Conservation (phyloP, 2,888 invertebrate species). For the Terebella lapidaria region DNA sequence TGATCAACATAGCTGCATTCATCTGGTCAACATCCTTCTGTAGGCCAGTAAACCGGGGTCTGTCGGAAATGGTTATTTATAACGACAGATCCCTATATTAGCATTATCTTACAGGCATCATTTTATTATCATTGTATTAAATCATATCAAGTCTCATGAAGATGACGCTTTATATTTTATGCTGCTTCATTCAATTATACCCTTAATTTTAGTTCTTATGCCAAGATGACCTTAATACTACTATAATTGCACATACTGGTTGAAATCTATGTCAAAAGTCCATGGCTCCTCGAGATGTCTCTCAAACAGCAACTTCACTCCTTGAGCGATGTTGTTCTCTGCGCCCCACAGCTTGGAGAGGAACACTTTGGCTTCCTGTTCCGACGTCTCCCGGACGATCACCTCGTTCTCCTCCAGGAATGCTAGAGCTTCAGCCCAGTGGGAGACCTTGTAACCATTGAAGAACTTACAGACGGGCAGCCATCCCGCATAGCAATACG, state of each 20-base stretch:
- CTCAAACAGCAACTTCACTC: not conserved
- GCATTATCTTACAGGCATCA: too few species aligned
- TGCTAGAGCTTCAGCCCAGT: slow-evolving; percentile 7
- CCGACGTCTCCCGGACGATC: not conserved
- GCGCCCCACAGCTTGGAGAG: slow-evolving; percentile 8
- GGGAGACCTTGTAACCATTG: not conserved
- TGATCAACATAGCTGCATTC: slow-evolving; percentile 32
- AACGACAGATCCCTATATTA: too few species aligned
- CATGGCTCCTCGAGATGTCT: slow-evolving; percentile 18
- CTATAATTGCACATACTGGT: too few species aligned
- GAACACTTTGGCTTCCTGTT: not conserved
- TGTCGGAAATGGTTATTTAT: slow-evolving; percentile 10
- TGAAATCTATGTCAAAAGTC: slow-evolving; percentile 30
- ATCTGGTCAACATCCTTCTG: slow-evolving; percentile 33
- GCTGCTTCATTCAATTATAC: too few species aligned
- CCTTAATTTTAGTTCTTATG: too few species aligned
- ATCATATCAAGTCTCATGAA: too few species aligned
- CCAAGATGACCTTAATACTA: too few species aligned
- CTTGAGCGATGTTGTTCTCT: slow-evolving; percentile 6
- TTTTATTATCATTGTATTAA: too few species aligned
- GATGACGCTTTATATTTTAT: too few species aligned
- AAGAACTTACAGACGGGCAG: not conserved
- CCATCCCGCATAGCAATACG: slow-evolving; percentile 22
- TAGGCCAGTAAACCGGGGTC: slow-evolving; percentile 16
- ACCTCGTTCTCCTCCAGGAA: slow-evolving; percentile 2